Evolutionary conservation across 2,113 vertebrate genomes (phyloP).

Genomic region (Pelusios castaneus): DNA sequence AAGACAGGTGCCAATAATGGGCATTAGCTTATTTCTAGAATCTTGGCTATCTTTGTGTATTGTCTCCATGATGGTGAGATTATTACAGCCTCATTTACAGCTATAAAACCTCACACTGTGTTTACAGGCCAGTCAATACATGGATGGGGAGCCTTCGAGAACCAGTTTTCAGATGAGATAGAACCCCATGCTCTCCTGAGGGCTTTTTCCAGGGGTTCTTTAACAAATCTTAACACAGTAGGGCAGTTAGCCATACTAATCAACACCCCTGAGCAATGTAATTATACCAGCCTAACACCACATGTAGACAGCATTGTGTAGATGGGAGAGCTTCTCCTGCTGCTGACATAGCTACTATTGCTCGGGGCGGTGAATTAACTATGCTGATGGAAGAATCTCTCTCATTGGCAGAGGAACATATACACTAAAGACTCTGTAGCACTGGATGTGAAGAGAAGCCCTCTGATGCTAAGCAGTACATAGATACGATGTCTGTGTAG

Average conservation of each 20-base stretch:
- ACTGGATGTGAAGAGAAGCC: not conserved
- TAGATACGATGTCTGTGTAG: not conserved
- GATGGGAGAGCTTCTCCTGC: not conserved
- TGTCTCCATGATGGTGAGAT: not conserved
- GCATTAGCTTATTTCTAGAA: rapidly evolving
- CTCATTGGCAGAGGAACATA: too few relatives aligned
- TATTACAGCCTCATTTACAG: not conserved
- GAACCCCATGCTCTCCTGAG: not conserved
- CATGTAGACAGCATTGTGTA: not conserved
- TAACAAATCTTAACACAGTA: not conserved
- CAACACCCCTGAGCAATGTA: not conserved
- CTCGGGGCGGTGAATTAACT: not conserved
- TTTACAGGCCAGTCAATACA: rapidly evolving
- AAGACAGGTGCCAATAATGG: not conserved
- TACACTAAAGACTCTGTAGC: not conserved
- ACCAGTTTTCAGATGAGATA: not conserved
- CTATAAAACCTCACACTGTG: not conserved
- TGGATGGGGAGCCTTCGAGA: not conserved
- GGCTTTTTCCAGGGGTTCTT: too few relatives aligned
- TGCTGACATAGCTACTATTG: not conserved
- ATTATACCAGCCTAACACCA: not conserved
- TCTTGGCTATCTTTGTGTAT: not conserved
- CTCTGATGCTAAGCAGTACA: not conserved
- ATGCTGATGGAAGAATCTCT: not conserved
- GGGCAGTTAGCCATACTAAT: too few relatives aligned